phyloP scores from a whole-genome alignment of 2,888 invertebrate genomes.

The Tethea ocularis region DNA sequence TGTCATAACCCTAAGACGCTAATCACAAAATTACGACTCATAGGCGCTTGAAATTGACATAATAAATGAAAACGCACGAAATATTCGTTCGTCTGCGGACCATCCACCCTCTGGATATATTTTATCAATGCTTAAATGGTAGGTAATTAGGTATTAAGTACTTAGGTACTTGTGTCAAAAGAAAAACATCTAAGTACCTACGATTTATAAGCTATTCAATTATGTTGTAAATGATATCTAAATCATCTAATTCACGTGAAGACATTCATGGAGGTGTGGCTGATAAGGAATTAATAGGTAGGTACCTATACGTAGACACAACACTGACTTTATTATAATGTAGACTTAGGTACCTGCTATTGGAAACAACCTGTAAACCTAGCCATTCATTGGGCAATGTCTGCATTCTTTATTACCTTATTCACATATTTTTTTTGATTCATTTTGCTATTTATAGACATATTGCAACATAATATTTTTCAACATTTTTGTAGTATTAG shows the following conservation, averaged over 20 bases:
- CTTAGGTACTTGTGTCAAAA: too few species aligned
- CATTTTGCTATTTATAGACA: neutral
- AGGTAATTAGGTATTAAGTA: too few species aligned
- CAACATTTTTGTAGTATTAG: conserved; percentile 17
- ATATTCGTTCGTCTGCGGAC: too few species aligned
- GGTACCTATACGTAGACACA: neutral
- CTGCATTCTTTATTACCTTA: neutral
- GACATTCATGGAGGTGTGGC: neutral
- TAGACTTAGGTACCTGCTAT: neutral
- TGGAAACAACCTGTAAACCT: neutral
- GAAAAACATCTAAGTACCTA: neutral
- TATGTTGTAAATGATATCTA: neutral
- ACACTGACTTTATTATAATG: neutral
- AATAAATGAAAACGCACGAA: too few species aligned
- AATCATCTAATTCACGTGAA: neutral
- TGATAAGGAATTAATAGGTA: neutral
- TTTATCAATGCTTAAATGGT: too few species aligned
- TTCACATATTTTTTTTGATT: neutral
- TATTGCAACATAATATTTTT: conserved; percentile 11
- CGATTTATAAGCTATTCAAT: neutral
- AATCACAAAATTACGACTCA: too few species aligned
- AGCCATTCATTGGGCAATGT: neutral
- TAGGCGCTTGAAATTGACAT: too few species aligned
- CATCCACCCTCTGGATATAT: too few species aligned
- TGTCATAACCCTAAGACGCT: too few species aligned